Percentiles rank a stretch among this genome's conserved stretches.
Evolutionary conservation across 1,140 invertebrate genomes (phyloP).

Genomic region (Drosophila bocqueti): DNA sequence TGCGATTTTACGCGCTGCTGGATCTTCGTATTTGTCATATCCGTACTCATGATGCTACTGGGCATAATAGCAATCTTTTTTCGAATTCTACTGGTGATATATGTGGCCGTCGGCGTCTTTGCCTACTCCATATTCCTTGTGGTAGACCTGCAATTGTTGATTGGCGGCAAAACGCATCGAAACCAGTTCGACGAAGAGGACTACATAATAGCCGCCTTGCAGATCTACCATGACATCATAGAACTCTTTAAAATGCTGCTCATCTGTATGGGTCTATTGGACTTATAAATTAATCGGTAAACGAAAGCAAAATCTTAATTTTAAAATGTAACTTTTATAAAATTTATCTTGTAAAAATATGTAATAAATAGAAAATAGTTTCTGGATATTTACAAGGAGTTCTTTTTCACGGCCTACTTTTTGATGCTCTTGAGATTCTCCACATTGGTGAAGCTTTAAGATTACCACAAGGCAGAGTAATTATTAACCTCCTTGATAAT

Average conservation of each 20-base stretch:
- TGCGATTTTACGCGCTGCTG: constrained; percentile 54
- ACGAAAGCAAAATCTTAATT: background rate
- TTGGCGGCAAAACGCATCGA: constrained; percentile 12
- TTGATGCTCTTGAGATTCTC: background rate
- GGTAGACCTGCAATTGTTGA: constrained; percentile 33
- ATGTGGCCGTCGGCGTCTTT: background rate
- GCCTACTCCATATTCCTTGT: constrained; percentile 21
- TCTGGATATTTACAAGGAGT: background rate
- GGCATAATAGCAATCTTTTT: background rate
- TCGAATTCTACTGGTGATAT: background rate
- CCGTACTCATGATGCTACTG: background rate
- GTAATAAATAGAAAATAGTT: background rate
- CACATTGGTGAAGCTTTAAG: too few species aligned
- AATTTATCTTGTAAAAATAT: background rate
- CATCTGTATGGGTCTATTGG: constrained; percentile 9
- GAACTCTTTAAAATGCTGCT: constrained; percentile 14
- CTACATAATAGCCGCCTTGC: constrained; percentile 42
- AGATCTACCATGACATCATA: constrained; percentile 41
- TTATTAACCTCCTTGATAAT: too few species aligned
- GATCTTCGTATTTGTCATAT: background rate
- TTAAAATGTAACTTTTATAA: background rate
- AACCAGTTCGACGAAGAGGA: constrained; percentile 29
- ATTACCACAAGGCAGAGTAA: too few species aligned
- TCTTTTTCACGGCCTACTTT: background rate
- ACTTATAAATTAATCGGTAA: background rate